Conservation (phyloP, 2,888 invertebrate genomes). For the Coenonympha glycerion region DNA sequence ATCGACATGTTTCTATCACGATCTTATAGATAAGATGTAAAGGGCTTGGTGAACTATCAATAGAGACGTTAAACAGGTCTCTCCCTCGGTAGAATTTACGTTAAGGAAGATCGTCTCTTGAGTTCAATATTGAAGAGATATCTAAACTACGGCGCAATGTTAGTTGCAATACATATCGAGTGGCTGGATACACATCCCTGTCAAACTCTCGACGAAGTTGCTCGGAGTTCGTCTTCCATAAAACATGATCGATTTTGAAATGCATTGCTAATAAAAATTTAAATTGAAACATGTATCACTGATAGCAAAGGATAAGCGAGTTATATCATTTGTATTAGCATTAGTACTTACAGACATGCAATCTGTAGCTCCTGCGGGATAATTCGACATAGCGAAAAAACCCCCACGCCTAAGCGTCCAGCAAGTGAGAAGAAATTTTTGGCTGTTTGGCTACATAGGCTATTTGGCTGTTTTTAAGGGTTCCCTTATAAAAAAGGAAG, state of each 20-base stretch:
- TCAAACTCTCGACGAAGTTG: constrained; percentile 3
- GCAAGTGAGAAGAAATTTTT: too few species aligned
- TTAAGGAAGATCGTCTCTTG: background rate
- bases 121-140: background rate
- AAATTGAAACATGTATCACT: constrained; percentile 1
- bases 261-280: constrained; percentile 6
- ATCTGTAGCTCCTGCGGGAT: too few species aligned
- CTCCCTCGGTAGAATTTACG: background rate
- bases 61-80: background rate
- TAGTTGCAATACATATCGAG: background rate
- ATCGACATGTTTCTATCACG: too few species aligned
- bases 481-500: too few species aligned
- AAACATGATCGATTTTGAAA: constrained; percentile 9
- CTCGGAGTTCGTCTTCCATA: constrained; percentile 3
- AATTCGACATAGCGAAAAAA: too few species aligned
- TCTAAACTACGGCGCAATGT: background rate
- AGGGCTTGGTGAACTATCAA: too few species aligned
- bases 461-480: too few species aligned
- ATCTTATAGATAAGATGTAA: too few species aligned
- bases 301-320: background rate
- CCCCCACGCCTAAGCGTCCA: too few species aligned
- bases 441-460: too few species aligned
- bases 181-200: constrained; percentile 6
- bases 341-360: too few species aligned
- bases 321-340: background rate